Evolutionary conservation across 2,888 invertebrate genomes (phyloP).

Genomic region (Acleris holmiana): DNA sequence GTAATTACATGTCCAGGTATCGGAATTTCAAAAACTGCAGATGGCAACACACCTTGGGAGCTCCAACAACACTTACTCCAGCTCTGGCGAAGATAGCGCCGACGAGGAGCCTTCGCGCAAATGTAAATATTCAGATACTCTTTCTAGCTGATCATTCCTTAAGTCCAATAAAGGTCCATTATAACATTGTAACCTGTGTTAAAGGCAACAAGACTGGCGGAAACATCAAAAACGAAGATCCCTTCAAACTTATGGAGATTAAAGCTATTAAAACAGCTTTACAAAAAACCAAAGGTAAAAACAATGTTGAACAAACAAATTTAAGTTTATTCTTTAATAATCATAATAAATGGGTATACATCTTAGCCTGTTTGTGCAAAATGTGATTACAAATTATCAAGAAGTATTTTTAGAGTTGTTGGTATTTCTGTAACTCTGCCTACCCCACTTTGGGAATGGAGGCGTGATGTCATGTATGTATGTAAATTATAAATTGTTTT

Average conservation of each 20-base stretch:
- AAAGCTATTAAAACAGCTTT: constrained; percentile 78
- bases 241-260: constrained; percentile 79
- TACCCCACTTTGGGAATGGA: too few relatives aligned
- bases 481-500: too few relatives aligned
- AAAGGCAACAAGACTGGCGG: constrained; percentile 68
- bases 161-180: not conserved
- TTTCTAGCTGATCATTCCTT: not conserved
- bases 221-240: constrained; percentile 77
- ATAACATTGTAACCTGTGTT: not conserved
- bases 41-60: constrained; percentile 66
- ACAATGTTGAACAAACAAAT: not conserved
- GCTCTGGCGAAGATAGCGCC: constrained; percentile 74
- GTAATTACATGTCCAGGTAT: constrained; percentile 56
- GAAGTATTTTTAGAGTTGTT: too few relatives aligned
- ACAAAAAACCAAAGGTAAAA: constrained; percentile 76
- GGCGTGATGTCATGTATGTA: too few relatives aligned
- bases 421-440: too few relatives aligned
- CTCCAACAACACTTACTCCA: constrained; percentile 73
- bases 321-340: too few relatives aligned
- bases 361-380: too few relatives aligned
- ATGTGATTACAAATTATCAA: too few relatives aligned
- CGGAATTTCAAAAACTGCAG: constrained; percentile 79
- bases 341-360: too few relatives aligned
- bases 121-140: constrained; percentile 51
- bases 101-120: constrained; percentile 72